Evolutionary conservation across 2,888 invertebrate genomes (phyloP), one percentile per base, ranked within the genome.

Genomic region (Ariolimax columbianus): DNA sequence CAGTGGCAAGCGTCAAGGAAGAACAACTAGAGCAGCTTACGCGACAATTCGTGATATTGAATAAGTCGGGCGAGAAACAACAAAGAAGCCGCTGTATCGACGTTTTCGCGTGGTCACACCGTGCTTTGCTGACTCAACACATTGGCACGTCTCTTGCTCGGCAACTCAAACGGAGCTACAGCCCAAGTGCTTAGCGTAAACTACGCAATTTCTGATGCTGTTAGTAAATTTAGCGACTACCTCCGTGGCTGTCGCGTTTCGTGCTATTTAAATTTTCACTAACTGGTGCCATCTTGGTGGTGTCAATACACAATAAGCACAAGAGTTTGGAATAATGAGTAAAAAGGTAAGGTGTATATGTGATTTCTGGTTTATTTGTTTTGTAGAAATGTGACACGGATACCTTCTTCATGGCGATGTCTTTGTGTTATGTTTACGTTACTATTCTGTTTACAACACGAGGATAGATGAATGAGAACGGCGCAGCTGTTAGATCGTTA

Each of bases 381-480:
- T 33, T 9, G 40, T 77, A 59, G 38, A 47, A 70, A 38, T 72
- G 14, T 83, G 70, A 51, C 17, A 55, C 66, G 63, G 55, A 63
- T 66, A 89, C 88, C 90, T 88, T 88, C 90, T 88, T 89, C 89
- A 89, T 47, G 47, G 47, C 9, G 14, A 14, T 89, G 88, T 88
- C 91, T 90, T 91, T 91, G n/a, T n/a, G n/a, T n/a, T n/a, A n/a
- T n/a, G 91, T 91, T 91, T 91, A 91, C 89, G 89, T 91, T n/a
- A n/a, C n/a, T n/a, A n/a, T n/a, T 90, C 89, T 90, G 90, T 89
- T 89, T 88, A 80, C 82, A 85, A 77, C 80, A 81, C 85, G 81
- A 81, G 85, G 81, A 68, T 72, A 36, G 79, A 77, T 85, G 85
- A 85, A 85, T 85, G 85, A 77, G 68, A 85, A 81, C 40, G 77